Evolutionary conservation across 2,113 vertebrate species (phyloP).

Genomic region (Oryzias woworae): DNA sequence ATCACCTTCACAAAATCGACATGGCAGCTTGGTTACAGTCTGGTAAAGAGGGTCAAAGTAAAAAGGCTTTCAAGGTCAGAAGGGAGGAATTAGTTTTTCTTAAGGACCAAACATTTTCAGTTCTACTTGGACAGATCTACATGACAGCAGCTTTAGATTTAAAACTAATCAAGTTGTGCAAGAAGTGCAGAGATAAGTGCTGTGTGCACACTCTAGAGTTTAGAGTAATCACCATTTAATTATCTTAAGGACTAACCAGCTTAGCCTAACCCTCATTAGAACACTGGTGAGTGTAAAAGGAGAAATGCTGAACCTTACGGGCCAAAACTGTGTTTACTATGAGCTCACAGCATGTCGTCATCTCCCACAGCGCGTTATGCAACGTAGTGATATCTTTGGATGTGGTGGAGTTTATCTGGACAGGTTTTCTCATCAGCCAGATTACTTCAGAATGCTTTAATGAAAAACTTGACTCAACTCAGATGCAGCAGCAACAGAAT

Average conservation of each 20-base stretch:
- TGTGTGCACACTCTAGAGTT: background rate
- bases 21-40: too few species aligned
- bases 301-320: background rate
- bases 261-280: background rate
- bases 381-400: conserved; percentile 21
- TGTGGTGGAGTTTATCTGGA: background rate
- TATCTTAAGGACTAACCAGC: background rate
- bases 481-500: too few species aligned
- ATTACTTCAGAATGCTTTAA: conserved; percentile 24
- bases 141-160: too few species aligned
- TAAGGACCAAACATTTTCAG: too few species aligned
- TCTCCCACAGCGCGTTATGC: conserved; percentile 8
- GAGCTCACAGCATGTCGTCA: conserved; percentile 9
- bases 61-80: too few species aligned
- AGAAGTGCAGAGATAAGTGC: background rate
- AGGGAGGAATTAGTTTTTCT: too few species aligned
- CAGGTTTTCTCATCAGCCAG: conserved; percentile 3
- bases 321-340: conserved; percentile 26
- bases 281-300: background rate
- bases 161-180: background rate
- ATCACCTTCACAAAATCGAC: too few species aligned
- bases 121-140: too few species aligned
- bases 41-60: too few species aligned
- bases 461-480: conserved; percentile 15
- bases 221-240: background rate